Percentiles rank a stretch among this genome's conserved stretches.
These are phyloP conservation scores for Gymnoscelis rufifasciata DNA, from an alignment of 2,888 invertebrate species.

Conservation along the genomic window DNA sequence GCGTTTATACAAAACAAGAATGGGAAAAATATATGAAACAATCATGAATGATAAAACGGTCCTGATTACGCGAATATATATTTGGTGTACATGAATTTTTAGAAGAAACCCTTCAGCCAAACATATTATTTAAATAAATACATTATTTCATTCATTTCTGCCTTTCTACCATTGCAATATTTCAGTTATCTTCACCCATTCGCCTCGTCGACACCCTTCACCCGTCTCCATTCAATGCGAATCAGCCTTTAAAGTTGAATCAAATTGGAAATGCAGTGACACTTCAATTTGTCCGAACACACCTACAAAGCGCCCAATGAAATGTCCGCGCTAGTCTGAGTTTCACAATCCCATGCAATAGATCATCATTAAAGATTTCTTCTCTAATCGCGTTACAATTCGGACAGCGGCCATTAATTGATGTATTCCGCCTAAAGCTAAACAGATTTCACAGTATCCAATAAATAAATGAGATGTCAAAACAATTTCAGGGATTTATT, in stretches of 20 bases:
- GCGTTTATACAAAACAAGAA: no score
- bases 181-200: background rate
- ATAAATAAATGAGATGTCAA: conserved; percentile 22
- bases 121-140: no score
- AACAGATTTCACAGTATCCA: conserved; percentile 16
- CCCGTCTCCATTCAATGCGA: no score
- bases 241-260: no score
- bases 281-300: background rate
- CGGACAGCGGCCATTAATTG: conserved; percentile 19
- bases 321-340: background rate
- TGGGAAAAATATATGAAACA: no score
- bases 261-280: background rate
- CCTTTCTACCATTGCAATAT: no score
- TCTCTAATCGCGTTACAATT: background rate
- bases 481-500: conserved; percentile 20
- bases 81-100: no score
- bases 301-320: background rate
- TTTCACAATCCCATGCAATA: background rate
- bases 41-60: no score
- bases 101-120: no score
- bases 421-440: conserved; percentile 17
- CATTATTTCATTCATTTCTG: no score
- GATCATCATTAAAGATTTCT: background rate
- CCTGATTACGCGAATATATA: no score
- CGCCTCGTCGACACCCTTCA: no score